Conservation (phyloP, 2,113 vertebrate species). For the Hemiscyllium ocellatum region DNA sequence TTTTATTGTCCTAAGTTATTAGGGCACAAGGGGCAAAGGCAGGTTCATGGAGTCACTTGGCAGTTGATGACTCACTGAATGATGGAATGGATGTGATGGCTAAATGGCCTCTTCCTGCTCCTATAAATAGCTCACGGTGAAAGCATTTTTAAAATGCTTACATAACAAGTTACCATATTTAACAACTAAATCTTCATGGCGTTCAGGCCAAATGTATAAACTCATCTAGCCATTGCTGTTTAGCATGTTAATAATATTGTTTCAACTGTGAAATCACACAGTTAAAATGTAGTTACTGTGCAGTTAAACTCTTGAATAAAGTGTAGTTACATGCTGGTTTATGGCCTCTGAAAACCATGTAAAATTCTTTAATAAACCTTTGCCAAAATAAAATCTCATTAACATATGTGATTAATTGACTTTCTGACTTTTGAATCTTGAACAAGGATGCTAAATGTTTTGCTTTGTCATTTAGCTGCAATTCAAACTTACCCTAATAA, state of each 20-base stretch:
- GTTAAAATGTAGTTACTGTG: slow-evolving; percentile 27
- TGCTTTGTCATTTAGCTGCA: background rate
- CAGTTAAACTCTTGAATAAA: background rate
- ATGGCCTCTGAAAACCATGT: background rate
- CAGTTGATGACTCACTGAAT: background rate
- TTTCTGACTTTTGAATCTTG: slow-evolving; percentile 10
- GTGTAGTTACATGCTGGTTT: background rate
- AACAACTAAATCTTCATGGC: background rate
- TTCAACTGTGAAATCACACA: slow-evolving; percentile 25
- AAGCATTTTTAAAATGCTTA: background rate
- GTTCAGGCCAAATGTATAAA: background rate
- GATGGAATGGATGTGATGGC: background rate
- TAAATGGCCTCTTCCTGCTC: background rate
- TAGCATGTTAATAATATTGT: slow-evolving; percentile 23
- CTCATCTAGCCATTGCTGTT: background rate
- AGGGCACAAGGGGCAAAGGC: background rate
- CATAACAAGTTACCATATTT: background rate
- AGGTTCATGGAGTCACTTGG: background rate
- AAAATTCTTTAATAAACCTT: background rate
- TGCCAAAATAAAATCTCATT: slow-evolving; percentile 9
- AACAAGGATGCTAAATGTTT: background rate
- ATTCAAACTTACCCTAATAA: background rate
- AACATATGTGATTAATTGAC: background rate
- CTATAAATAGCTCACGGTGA: background rate
- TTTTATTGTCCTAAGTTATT: background rate